Percentiles rank a stretch among this genome's conserved stretches.
Evolutionary conservation across 2,888 invertebrate species (phyloP).

Genomic region (Charanyca ferruginea): DNA sequence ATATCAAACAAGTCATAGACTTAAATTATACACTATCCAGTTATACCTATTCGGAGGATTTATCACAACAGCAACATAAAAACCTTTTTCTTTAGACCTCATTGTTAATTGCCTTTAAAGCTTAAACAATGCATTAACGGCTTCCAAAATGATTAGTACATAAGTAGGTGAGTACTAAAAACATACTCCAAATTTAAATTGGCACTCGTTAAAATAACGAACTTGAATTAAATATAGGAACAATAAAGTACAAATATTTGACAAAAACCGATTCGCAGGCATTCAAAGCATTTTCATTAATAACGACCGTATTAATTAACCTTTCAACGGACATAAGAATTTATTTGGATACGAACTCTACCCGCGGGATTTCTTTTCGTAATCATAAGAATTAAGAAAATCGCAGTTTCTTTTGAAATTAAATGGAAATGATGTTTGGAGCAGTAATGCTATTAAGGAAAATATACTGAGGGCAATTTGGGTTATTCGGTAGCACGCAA

Average conservation of each 20-base stretch:
- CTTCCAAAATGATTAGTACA: neutral
- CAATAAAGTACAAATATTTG: conserved; percentile 33
- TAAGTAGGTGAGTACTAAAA: neutral
- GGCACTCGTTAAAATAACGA: conserved; percentile 42
- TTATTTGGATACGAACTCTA: conserved; percentile 27
- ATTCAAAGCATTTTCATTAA: conserved; percentile 49
- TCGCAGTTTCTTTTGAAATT: conserved; percentile 1
- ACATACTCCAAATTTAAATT: conserved; percentile 30
- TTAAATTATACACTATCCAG: neutral
- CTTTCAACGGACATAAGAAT: conserved; percentile 40
- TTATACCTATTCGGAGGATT: neutral
- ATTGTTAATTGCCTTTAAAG: neutral
- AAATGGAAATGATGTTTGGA: neutral
- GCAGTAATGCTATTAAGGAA: neutral
- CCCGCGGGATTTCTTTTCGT: conserved; percentile 4
- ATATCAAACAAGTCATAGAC: neutral
- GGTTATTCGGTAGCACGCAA: neutral
- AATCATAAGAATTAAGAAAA: neutral
- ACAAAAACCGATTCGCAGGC: conserved; percentile 29
- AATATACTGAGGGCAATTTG: neutral
- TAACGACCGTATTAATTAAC: conserved; percentile 50
- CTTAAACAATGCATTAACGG: conserved; percentile 6
- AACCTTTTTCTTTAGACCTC: neutral
- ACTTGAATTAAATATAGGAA: conserved; percentile 37
- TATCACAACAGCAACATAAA: neutral